Conservation (phyloP, 1,140 invertebrate genomes). For the Adelges cooleyi region DNA sequence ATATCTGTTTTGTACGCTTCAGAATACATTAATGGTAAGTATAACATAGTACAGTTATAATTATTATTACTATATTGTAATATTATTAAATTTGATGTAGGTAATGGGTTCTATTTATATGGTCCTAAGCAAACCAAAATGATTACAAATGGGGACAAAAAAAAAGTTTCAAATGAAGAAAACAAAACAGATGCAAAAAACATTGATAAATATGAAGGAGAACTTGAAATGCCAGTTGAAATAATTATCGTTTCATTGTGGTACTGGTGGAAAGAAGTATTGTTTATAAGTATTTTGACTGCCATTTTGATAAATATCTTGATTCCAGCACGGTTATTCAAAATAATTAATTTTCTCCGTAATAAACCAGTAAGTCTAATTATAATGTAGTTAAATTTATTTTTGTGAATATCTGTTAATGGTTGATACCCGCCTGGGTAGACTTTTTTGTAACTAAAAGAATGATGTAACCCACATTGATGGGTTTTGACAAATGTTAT, state of each 20-base stretch:
- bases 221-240: constrained; percentile 41
- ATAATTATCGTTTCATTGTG: constrained; percentile 57
- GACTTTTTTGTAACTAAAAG: too few species aligned
- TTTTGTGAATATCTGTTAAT: too few species aligned
- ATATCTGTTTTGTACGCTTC: constrained; percentile 56
- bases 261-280: constrained; percentile 74
- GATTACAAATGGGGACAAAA: background rate
- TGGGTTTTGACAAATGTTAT: too few species aligned
- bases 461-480: too few species aligned
- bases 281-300: constrained; percentile 52
- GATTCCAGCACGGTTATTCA: constrained; percentile 36
- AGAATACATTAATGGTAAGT: constrained; percentile 54
- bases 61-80: background rate
- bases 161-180: background rate
- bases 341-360: constrained; percentile 5
- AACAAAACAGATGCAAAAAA: background rate
- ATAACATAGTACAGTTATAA: background rate
- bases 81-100: background rate
- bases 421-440: too few species aligned
- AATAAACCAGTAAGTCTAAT: background rate
- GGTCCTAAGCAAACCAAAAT: background rate
- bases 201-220: background rate
- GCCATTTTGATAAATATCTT: constrained; percentile 50
- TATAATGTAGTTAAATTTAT: too few species aligned
- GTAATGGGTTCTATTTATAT: constrained; percentile 15